A percentile compares a stretch with the other conserved stretches of the same genome.
Conservation (phyloP, 1,140 invertebrate species). For the Eumaeus atala region DNA sequence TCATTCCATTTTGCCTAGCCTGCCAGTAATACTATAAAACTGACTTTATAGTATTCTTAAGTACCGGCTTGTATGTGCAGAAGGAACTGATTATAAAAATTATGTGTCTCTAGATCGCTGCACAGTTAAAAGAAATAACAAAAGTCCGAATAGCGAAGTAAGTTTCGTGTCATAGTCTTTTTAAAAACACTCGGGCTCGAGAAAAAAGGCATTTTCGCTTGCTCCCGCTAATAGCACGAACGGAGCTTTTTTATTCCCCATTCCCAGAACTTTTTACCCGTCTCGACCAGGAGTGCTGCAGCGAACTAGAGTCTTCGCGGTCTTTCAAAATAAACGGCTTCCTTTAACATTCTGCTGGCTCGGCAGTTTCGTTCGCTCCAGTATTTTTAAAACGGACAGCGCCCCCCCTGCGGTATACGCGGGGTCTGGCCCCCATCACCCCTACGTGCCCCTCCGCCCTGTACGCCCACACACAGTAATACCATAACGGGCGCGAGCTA, state of each 20-base stretch:
- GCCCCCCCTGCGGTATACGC: conserved; percentile 52
- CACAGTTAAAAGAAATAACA: conserved; percentile 11
- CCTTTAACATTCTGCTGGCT: conserved; percentile 60
- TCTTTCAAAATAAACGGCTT: conserved; percentile 69
- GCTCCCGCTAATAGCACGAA: conserved; percentile 41
- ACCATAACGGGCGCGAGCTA: conserved; percentile 72
- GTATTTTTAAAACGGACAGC: conserved; percentile 72
- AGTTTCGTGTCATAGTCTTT: conserved; percentile 32
- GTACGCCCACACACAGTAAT: conserved; percentile 64
- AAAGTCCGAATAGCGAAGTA: conserved; percentile 26
- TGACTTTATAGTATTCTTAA: too few species aligned
- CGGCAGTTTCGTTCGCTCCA: conserved; percentile 58
- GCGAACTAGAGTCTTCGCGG: conserved; percentile 50
- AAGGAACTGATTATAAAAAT: not conserved
- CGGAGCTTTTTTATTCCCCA: conserved; percentile 41
- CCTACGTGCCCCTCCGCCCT: conserved; percentile 26
- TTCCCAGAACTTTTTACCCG: conserved; percentile 52
- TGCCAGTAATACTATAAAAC: too few species aligned
- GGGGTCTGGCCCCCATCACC: conserved; percentile 31
- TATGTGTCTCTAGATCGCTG: conserved; percentile 3
- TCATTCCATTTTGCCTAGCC: too few species aligned
- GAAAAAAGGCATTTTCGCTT: conserved; percentile 40
- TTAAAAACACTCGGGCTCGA: conserved; percentile 26
- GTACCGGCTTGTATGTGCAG: too few species aligned
- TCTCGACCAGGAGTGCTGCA: conserved; percentile 47